These are phyloP conservation scores for Callinectes sapidus DNA, from an alignment of 2,888 invertebrate species.

Conservation along the genomic window DNA sequence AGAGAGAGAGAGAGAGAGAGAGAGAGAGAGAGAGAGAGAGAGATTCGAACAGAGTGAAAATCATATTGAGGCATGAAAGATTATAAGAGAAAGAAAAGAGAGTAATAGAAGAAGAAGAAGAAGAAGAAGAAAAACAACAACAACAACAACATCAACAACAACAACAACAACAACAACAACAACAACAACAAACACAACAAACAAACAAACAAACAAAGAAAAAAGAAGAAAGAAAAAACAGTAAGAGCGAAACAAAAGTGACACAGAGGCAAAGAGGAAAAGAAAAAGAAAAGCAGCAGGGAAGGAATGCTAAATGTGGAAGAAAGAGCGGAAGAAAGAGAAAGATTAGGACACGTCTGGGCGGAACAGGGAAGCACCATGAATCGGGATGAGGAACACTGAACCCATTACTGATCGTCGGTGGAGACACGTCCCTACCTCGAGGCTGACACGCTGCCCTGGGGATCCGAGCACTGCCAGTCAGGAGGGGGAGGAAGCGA, in stretches of 20 bases:
- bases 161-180: too few species aligned
- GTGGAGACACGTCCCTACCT: not conserved
- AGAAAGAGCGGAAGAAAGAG: not conserved
- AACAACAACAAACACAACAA: too few species aligned
- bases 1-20: not conserved
- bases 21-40: not conserved
- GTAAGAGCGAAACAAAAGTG: not conserved
- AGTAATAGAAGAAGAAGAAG: not conserved
- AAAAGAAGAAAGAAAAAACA: not conserved
- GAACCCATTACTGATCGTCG: constrained; percentile 14
- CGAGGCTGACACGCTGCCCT: not conserved
- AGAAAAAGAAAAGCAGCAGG: not conserved
- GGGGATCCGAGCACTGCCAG: not conserved
- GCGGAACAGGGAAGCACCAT: not conserved
- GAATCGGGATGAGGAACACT: constrained; percentile 15
- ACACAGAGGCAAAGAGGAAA: not conserved
- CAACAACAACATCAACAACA: too few species aligned
- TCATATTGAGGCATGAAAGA: not conserved
- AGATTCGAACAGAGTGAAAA: not conserved
- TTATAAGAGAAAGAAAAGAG: not conserved
- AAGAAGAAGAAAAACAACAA: not conserved
- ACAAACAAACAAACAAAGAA: too few species aligned
- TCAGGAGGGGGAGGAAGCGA: not conserved
- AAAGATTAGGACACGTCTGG: not conserved
- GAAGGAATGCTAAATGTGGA: not conserved